Conservation (phyloP, 1,140 invertebrate species). For the Bombus balteatus region DNA sequence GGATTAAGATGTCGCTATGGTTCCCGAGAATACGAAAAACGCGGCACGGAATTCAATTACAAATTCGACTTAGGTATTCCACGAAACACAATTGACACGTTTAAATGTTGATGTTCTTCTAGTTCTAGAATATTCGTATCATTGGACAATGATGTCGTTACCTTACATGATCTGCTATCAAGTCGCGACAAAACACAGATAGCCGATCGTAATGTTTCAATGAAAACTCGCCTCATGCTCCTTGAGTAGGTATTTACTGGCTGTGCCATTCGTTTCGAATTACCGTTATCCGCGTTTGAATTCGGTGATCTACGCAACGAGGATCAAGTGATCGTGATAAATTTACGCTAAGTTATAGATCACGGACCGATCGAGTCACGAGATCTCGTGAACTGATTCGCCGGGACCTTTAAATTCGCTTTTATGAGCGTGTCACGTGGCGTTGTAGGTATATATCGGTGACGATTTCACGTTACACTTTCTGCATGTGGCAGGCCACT, state of each 20-base stretch:
- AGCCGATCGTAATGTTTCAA: neutral
- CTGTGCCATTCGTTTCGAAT: neutral
- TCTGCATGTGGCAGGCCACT: slow-evolving; percentile 17
- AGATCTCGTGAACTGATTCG: neutral
- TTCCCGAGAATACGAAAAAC: no score
- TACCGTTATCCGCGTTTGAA: slow-evolving; percentile 33
- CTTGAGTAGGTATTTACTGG: neutral
- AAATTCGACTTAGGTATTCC: neutral
- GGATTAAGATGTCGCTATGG: neutral
- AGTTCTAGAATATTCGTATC: slow-evolving; percentile 34
- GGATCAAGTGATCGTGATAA: neutral
- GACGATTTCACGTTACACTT: slow-evolving; percentile 29
- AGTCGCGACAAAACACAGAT: neutral
- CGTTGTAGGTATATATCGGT: neutral
- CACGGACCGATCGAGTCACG: neutral
- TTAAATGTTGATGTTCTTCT: neutral
- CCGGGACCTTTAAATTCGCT: slow-evolving; percentile 13
- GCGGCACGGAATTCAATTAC: neutral
- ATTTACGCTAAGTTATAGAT: neutral
- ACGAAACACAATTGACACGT: neutral
- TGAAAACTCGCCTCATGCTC: neutral
- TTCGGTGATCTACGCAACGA: slow-evolving; percentile 6
- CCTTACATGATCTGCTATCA: neutral
- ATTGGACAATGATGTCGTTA: neutral
- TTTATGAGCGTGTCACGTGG: neutral